These are phyloP conservation scores for Siderastrea radians DNA, from an alignment of 92 coral and sea anemone species.

Conservation along the genomic window DNA sequence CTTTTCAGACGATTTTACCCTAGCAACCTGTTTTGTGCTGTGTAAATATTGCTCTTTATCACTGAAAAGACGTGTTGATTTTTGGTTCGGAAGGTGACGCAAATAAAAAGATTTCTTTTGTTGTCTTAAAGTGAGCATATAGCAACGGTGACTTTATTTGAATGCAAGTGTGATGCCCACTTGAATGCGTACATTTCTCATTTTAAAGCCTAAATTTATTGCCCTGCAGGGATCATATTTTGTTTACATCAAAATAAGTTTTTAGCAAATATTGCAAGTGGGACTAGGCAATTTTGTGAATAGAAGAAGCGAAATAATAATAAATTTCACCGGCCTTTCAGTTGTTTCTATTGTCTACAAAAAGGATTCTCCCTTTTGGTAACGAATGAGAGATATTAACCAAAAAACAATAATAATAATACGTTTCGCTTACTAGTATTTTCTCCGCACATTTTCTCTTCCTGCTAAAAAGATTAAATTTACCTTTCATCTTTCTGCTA, in stretches of 20 bases:
- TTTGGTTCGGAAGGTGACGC: conserved; percentile 8
- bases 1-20: background rate
- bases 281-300: background rate
- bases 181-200: background rate
- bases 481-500: background rate
- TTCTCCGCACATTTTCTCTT: background rate
- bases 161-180: background rate
- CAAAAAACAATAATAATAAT: background rate
- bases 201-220: background rate
- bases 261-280: background rate
- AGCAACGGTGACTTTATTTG: conserved; percentile 2
- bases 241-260: conserved; percentile 26
- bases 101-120: conserved; percentile 6
- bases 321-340: background rate
- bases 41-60: conserved; percentile 17
- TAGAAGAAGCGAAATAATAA: conserved; percentile 11
- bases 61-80: conserved; percentile 16
- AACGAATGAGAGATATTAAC: background rate
- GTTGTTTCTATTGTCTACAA: background rate
- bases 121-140: background rate
- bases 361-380: background rate
- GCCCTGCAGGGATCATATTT: background rate
- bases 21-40: conserved; percentile 1
- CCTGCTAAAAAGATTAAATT: background rate
- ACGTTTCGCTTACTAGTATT: background rate